Evolutionary conservation across 2,113 vertebrate genomes (phyloP), one percentile per base, ranked within the genome.

Genomic region (Peromyscus polionotus): DNA sequence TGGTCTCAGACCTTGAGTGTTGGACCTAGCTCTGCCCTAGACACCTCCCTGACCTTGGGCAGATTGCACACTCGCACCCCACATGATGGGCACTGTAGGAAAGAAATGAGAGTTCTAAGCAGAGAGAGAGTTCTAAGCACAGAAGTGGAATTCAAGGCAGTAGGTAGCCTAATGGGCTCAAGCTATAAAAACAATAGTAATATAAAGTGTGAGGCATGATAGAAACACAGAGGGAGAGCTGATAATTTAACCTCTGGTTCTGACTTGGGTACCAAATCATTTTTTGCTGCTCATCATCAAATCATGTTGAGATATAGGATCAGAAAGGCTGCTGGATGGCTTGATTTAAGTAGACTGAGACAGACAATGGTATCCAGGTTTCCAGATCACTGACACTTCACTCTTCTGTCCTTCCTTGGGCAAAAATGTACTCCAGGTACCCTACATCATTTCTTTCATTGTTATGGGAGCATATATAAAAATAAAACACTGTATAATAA

Each of bases 21-120:
- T 73, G 57, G 14, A 59, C 54, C 48, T 48, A 31, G 9, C 19
- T 31, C 31, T 11, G 54, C 33, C 42, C 42, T 72, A 45, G 12
- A 6, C 20, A 42, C 20, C 3, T 45, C n/a, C 11, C 36, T 17
- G 0, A 11, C 14, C 45, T 7, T 2, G 13, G 22, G 1, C 39
- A 48, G 31, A 7, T 65, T 73, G 67, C 11, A 20, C 3, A 4
- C 3, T 39, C 39, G 11, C 13, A 48, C 13, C 5, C 0, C 14
- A 54, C n/a, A n/a, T 1, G 3, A 2, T n/a, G 26, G 26, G n/a
- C 67, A 75, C 45, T 61, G 11, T 48, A 75, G 54, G 7, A 45
- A 92, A 14, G 51, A 28, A 85, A 4, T 39, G 16, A 17, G 51
- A 70, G 39, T 70, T 94, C 39, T 31, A 48, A 84, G 73, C 13